Conservation (phyloP, 2,888 invertebrate genomes). For the Dynastes hyllus region DNA sequence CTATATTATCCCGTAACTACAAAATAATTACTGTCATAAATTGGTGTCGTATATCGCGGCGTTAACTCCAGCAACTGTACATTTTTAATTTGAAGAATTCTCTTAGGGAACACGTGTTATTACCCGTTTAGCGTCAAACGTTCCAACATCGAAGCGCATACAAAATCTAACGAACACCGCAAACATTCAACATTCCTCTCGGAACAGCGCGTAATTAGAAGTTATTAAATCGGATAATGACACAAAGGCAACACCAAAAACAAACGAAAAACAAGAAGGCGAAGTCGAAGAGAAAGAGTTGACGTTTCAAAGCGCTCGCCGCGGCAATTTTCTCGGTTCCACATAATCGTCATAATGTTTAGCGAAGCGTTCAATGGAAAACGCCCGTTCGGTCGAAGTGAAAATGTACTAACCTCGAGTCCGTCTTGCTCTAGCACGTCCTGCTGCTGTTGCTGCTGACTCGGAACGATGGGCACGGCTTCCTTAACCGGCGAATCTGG, state of each 20-base stretch:
- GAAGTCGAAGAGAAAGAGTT: not conserved
- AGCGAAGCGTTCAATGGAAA: slow-evolving; percentile 36
- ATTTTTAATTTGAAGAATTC: too few species aligned
- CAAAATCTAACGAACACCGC: too few species aligned
- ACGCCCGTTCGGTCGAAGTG: slow-evolving; percentile 5
- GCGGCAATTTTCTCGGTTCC: slow-evolving; percentile 17
- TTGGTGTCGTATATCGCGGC: too few species aligned
- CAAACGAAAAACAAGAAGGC: not conserved
- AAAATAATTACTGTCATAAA: too few species aligned
- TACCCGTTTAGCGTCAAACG: too few species aligned
- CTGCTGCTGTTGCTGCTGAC: slow-evolving; percentile 34
- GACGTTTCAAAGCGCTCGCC: not conserved
- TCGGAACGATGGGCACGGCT: slow-evolving; percentile 60
- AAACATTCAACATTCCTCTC: too few species aligned
- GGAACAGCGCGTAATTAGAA: not conserved
- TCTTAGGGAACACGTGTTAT: too few species aligned
- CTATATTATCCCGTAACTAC: too few species aligned
- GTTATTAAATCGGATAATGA: slow-evolving; percentile 17
- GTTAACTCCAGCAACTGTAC: too few species aligned
- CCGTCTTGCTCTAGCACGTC: slow-evolving; percentile 66
- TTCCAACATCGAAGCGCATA: too few species aligned
- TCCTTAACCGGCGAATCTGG: slow-evolving; percentile 76
- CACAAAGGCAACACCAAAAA: not conserved
- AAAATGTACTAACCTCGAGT: slow-evolving; percentile 67
- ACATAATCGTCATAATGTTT: slow-evolving; percentile 2